phyloP scores from a whole-genome alignment of 1,140 invertebrate species.

The Caenorhabditis inopinata region DNA sequence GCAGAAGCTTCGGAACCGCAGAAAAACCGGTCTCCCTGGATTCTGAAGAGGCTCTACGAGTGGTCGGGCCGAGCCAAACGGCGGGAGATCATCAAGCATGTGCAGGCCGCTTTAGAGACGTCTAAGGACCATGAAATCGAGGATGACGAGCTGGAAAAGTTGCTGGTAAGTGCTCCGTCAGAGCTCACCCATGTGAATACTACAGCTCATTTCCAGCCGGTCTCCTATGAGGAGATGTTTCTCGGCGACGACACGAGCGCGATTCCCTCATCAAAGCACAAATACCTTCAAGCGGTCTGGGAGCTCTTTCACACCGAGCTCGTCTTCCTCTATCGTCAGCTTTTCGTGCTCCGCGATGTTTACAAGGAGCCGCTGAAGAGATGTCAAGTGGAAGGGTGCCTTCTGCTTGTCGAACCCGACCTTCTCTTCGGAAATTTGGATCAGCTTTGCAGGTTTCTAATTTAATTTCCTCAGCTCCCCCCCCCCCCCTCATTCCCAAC shows the following conservation, averaged over 20 bases:
- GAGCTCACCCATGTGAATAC: neutral
- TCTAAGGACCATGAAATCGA: slow-evolving; percentile 58
- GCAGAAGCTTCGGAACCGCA: slow-evolving; percentile 55
- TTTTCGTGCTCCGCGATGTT: slow-evolving; percentile 76
- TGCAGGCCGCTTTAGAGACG: slow-evolving; percentile 59
- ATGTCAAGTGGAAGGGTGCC: slow-evolving; percentile 75
- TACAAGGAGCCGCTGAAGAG: slow-evolving; percentile 77
- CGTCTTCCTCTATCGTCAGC: slow-evolving; percentile 74
- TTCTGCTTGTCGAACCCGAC: slow-evolving; percentile 75
- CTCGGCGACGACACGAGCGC: slow-evolving; percentile 58
- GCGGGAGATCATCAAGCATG: slow-evolving; percentile 63
- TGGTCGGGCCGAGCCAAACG: slow-evolving; percentile 64
- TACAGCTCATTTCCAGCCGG: slow-evolving; percentile 58
- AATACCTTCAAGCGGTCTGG: slow-evolving; percentile 73
- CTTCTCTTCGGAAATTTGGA: slow-evolving; percentile 76
- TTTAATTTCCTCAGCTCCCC: neutral
- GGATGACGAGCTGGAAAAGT: slow-evolving; percentile 62
- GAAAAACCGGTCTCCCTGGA: slow-evolving; percentile 62
- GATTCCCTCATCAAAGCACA: slow-evolving; percentile 67
- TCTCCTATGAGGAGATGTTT: slow-evolving; percentile 69
- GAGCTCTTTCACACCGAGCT: slow-evolving; percentile 76
- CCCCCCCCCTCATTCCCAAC: neutral
- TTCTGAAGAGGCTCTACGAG: slow-evolving; percentile 63
- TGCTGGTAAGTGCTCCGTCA: slow-evolving; percentile 48
- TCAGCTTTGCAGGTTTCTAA: slow-evolving; percentile 73